Base-by-base conservation (phyloP, 2,888 invertebrate genomes). In the Drosophila setosimentum region DNA sequence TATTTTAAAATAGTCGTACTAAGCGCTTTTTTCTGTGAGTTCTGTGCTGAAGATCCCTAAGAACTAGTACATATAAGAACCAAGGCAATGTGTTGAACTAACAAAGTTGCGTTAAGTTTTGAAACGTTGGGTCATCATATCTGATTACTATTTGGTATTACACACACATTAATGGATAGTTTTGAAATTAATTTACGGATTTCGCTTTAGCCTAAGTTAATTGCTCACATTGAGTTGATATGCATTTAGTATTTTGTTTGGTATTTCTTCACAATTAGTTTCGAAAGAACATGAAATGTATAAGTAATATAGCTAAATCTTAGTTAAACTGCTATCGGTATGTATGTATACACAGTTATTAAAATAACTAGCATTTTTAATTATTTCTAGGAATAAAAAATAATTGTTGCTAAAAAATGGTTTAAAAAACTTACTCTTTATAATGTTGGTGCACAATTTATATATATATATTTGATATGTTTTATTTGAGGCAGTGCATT, bases 201-300 rank as follows among this genome's bases (percentile, higher is more conserved):
- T 78, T 57, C 27, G 33, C 2, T 16, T 75, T 71, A 80, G 75
- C 80, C 80, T 89, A 89, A 60, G 64, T 73, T 78, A 64, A 72
- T 86, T 80, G 74, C 80, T 89, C 89, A 90, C 90, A 85, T 80
- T 72, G 71, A 83, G 87, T 86, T 90, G 89, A 86, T 86, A 86
- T 86, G 89, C 62, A 53, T 69, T 71, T 40, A 60, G 68, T 69
- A 61, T 68, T 67, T 58, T 7, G 21, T 57, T 66, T 66, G 29
- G 49, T 50, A 66, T 40, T 59, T 29, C 32, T 79, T 81, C 79
- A 72, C 80, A 76, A 62, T 73, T 69, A 73, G 81, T 83, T 68
- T 77, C 78, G 63, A 83, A 81, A 83, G 78, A 83, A 72, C 64
- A 75, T 73, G 76, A 72, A 69, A 63, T 74, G 32, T 78, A 63